These are phyloP conservation scores for Criorhina ranunculi DNA, from an alignment of 2,888 invertebrate species.

Conservation along the genomic window DNA sequence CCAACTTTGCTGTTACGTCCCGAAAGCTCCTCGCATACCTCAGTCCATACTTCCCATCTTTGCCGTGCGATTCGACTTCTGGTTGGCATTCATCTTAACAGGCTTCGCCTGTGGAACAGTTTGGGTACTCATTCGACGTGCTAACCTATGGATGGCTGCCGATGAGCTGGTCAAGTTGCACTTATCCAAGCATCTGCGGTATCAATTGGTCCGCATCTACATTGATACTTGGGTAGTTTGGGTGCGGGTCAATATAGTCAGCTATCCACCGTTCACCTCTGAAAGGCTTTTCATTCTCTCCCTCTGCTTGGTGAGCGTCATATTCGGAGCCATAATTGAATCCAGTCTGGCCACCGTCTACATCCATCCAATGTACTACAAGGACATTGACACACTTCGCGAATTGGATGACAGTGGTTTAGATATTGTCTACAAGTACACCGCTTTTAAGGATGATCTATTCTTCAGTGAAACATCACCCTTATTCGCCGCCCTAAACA, in stretches of 20 bases:
- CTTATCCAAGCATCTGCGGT: constrained; percentile 69
- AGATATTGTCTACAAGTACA: constrained; percentile 83
- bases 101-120: constrained; percentile 80
- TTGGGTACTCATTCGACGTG: constrained; percentile 80
- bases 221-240: constrained; percentile 83
- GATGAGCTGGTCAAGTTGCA: constrained; percentile 4
- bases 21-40: constrained; percentile 83
- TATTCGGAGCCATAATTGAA: constrained; percentile 84
- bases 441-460: constrained; percentile 83
- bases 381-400: constrained; percentile 83
- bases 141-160: constrained; percentile 79
- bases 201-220: constrained; percentile 80
- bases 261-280: constrained; percentile 82
- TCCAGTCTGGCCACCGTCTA: constrained; percentile 84
- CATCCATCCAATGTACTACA: constrained; percentile 84
- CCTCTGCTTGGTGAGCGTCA: constrained; percentile 83
- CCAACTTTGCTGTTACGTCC: constrained; percentile 84
- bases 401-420: constrained; percentile 83
- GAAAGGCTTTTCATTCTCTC: constrained; percentile 83
- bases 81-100: constrained; percentile 82
- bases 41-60: constrained; percentile 83
- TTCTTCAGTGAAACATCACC: constrained; percentile 83
- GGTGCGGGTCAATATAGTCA: constrained; percentile 81
- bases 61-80: constrained; percentile 82
- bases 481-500: constrained; percentile 81